Conservation (phyloP, 2,797 vertebrate species). For the Chelmon rostratus region DNA sequence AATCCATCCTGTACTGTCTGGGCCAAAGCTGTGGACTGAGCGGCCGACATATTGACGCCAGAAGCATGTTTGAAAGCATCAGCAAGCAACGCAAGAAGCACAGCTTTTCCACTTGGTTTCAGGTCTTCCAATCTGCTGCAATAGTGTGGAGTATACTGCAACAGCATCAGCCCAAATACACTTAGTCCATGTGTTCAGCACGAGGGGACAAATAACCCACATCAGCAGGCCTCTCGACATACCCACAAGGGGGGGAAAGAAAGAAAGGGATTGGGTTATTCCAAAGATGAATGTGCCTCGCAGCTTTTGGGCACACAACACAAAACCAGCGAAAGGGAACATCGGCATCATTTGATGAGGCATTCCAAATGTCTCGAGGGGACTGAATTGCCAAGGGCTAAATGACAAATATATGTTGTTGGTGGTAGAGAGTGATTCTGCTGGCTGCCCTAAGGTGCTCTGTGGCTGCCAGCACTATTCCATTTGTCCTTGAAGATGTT, state of each 20-base stretch:
- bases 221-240: conserved; percentile 80
- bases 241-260: conserved; percentile 76
- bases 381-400: conserved; percentile 82
- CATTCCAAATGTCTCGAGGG: conserved; percentile 83
- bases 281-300: conserved; percentile 86
- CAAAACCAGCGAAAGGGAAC: conserved; percentile 86
- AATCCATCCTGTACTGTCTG: background rate
- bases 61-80: conserved; percentile 17
- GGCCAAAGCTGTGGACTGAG: background rate
- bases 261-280: conserved; percentile 84
- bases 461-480: conserved; percentile 78
- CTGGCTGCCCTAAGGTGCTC: conserved; percentile 80
- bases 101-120: conserved; percentile 22
- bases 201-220: conserved; percentile 82
- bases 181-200: conserved; percentile 73
- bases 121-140: conserved; percentile 42
- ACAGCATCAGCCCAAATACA: conserved; percentile 72
- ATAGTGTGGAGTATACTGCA: conserved; percentile 50
- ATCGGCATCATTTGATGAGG: conserved; percentile 88
- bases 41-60: background rate
- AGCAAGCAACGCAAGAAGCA: conserved; percentile 5
- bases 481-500: conserved; percentile 87
- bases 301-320: conserved; percentile 88
- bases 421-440: conserved; percentile 80
- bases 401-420: conserved; percentile 87